Evolutionary conservation across 2,888 invertebrate species (phyloP).

Genomic region (Cantharis rustica): DNA sequence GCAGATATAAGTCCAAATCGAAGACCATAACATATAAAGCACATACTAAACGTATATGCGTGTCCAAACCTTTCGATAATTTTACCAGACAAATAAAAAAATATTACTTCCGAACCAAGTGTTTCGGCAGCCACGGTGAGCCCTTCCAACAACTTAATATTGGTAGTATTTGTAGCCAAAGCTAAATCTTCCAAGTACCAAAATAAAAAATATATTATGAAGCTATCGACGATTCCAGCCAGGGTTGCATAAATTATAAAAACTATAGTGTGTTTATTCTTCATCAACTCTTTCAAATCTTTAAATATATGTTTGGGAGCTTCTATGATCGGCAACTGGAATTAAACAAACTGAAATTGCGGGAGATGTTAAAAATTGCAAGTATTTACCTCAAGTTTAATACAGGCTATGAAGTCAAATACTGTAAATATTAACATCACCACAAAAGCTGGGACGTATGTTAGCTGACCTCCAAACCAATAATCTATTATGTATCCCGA

Average conservation of each 20-base stretch:
- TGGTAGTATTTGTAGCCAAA: slow-evolving; percentile 61
- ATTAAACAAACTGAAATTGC: slow-evolving; percentile 6
- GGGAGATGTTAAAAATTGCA: background rate
- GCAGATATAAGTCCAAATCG: slow-evolving; percentile 77
- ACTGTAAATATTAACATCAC: slow-evolving; percentile 67
- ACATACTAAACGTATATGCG: slow-evolving; percentile 76
- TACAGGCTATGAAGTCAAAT: slow-evolving; percentile 71
- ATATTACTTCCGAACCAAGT: slow-evolving; percentile 77
- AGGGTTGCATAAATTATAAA: slow-evolving; percentile 76
- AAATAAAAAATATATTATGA: slow-evolving; percentile 81
- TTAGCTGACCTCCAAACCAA: slow-evolving; percentile 62
- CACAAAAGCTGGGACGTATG: slow-evolving; percentile 75
- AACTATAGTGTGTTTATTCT: slow-evolving; percentile 66
- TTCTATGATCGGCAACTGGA: slow-evolving; percentile 71
- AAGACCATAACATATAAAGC: slow-evolving; percentile 76
- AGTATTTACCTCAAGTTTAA: slow-evolving; percentile 61
- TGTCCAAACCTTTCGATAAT: slow-evolving; percentile 81
- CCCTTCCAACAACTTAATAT: slow-evolving; percentile 80
- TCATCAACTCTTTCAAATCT: slow-evolving; percentile 67
- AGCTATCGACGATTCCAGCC: slow-evolving; percentile 78
- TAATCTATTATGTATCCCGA: slow-evolving; percentile 72
- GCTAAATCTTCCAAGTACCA: slow-evolving; percentile 84
- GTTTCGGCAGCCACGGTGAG: slow-evolving; percentile 79
- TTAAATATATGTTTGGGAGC: slow-evolving; percentile 70
- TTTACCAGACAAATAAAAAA: slow-evolving; percentile 76